Evolutionary conservation across 2,888 invertebrate genomes (phyloP).

Genomic region (Parelbella ahira): DNA sequence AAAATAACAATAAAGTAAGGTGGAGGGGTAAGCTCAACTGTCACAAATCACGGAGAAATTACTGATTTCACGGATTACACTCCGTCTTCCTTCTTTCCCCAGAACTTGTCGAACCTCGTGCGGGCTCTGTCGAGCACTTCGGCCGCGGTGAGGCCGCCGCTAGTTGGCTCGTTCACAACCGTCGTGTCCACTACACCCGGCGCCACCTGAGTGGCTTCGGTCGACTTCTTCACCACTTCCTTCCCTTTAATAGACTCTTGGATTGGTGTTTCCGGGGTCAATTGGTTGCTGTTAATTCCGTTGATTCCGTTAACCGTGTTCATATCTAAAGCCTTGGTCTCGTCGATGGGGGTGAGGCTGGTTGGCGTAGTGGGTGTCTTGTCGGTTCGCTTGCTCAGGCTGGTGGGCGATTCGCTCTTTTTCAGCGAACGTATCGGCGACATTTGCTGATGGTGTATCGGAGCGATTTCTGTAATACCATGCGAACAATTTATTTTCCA

Average conservation of each 20-base stretch:
- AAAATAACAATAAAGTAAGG: too few relatives aligned
- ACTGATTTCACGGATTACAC: slow-evolving; percentile 53
- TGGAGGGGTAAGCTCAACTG: slow-evolving; percentile 23
- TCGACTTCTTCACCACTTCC: slow-evolving; percentile 69
- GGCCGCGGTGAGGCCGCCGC: slow-evolving; percentile 82
- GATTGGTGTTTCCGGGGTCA: slow-evolving; percentile 66
- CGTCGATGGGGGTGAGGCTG: slow-evolving; percentile 75
- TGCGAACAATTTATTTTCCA: slow-evolving; percentile 33
- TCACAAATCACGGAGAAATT: slow-evolving; percentile 48
- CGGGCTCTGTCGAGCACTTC: slow-evolving; percentile 91
- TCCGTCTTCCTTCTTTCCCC: slow-evolving; percentile 86
- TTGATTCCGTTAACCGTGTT: slow-evolving; percentile 61
- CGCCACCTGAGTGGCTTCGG: slow-evolving; percentile 72
- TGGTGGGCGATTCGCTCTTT: slow-evolving; percentile 74
- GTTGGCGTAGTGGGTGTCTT: slow-evolving; percentile 75
- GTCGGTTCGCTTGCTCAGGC: slow-evolving; percentile 71
- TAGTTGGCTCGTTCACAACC: slow-evolving; percentile 65
- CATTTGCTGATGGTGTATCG: slow-evolving; percentile 77
- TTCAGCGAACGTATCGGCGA: slow-evolving; percentile 75
- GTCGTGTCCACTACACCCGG: slow-evolving; percentile 80
- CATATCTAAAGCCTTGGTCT: slow-evolving; percentile 71
- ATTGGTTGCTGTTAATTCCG: slow-evolving; percentile 56
- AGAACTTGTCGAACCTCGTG: slow-evolving; percentile 91
- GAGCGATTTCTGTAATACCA: slow-evolving; percentile 72
- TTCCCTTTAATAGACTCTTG: slow-evolving; percentile 56